phyloP scores from a whole-genome alignment of 2,888 invertebrate species.

The Acronicta alni region DNA sequence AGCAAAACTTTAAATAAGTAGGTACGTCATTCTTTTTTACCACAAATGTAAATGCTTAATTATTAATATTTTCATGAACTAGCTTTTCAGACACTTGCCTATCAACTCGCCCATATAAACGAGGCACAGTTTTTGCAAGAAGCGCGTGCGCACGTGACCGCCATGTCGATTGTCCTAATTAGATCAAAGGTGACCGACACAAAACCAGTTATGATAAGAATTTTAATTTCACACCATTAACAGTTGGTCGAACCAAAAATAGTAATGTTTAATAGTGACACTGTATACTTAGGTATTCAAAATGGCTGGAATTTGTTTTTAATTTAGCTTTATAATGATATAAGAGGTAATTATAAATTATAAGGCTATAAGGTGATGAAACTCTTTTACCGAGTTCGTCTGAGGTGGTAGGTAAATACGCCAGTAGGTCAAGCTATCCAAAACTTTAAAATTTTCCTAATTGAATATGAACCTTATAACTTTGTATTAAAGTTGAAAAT shows the following conservation, averaged over 20 bases:
- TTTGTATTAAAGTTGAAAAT: no score
- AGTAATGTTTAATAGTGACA: slow-evolving; percentile 7
- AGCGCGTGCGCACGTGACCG: slow-evolving; percentile 72
- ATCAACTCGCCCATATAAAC: slow-evolving; percentile 53
- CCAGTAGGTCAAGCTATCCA: no score
- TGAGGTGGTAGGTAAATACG: no score
- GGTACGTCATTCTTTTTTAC: no score
- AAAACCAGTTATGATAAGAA: slow-evolving; percentile 49
- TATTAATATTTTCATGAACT: no score
- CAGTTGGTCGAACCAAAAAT: slow-evolving; percentile 30
- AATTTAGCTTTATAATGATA: neutral
- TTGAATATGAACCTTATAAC: no score
- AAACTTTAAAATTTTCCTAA: no score
- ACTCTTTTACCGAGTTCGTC: no score
- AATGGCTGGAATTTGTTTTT: neutral
- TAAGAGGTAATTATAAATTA: neutral
- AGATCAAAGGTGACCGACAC: slow-evolving; percentile 81
- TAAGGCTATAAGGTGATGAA: no score
- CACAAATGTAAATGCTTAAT: no score
- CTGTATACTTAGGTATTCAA: slow-evolving; percentile 4
- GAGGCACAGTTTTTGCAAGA: slow-evolving; percentile 67
- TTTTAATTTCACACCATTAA: slow-evolving; percentile 49
- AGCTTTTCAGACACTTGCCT: slow-evolving; percentile 5
- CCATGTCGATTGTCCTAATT: slow-evolving; percentile 78
- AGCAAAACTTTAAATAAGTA: no score